Conservation (phyloP, 2,888 invertebrate species). For the Amphipyra tragopoginis region DNA sequence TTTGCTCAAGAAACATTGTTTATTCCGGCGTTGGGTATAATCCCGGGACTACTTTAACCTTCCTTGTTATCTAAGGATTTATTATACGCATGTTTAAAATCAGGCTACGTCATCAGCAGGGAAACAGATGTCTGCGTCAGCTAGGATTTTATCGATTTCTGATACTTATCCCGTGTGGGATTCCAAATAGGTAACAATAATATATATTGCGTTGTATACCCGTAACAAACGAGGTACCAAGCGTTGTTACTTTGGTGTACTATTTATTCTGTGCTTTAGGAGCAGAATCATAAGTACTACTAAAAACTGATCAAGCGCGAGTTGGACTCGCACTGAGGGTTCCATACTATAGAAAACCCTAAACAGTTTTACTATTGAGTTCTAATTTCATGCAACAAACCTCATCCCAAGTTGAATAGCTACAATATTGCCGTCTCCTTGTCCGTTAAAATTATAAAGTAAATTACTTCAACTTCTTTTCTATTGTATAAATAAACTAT, state of each 20-base stretch:
- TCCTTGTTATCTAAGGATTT: slow-evolving; percentile 44
- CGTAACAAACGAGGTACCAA: neutral
- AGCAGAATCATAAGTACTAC: neutral
- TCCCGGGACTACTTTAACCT: slow-evolving; percentile 33
- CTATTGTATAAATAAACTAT: too few relatives aligned
- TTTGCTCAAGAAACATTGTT: slow-evolving; percentile 33
- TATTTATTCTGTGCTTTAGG: too few relatives aligned
- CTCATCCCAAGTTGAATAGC: too few relatives aligned
- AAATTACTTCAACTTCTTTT: too few relatives aligned
- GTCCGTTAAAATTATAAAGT: too few relatives aligned
- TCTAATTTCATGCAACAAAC: too few relatives aligned
- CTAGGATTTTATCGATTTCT: slow-evolving; percentile 22
- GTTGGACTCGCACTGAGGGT: too few relatives aligned
- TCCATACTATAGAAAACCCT: too few relatives aligned
- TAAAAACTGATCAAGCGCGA: neutral
- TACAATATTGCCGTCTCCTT: too few relatives aligned
- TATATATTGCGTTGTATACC: neutral
- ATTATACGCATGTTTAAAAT: slow-evolving; percentile 29
- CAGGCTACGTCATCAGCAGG: slow-evolving; percentile 18
- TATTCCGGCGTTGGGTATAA: slow-evolving; percentile 12
- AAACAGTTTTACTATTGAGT: too few relatives aligned
- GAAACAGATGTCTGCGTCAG: slow-evolving; percentile 6
- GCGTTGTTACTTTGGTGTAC: neutral
- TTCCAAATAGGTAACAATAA: neutral
- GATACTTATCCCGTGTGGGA: too few relatives aligned